These are phyloP conservation scores for Brachypteracias leptosomus DNA, from an alignment of 2,113 vertebrate species.

Conservation along the genomic window DNA sequence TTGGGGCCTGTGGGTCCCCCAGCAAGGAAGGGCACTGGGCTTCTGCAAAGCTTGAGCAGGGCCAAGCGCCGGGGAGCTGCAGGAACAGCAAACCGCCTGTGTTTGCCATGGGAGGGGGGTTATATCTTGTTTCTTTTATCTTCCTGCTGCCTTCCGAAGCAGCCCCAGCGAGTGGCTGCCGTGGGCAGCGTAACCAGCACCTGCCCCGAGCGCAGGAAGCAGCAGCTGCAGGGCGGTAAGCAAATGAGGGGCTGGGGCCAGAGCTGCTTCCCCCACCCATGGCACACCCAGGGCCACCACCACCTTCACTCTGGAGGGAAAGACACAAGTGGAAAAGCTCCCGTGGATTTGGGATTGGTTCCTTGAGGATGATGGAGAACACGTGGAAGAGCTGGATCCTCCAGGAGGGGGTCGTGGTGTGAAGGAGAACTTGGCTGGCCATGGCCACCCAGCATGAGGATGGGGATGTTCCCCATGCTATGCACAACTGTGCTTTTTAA, in stretches of 20 bases:
- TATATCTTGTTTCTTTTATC: neutral
- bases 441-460: rapidly evolving
- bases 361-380: neutral
- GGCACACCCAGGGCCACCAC: neutral
- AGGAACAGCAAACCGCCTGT: neutral
- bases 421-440: neutral
- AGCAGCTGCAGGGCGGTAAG: slow-evolving; percentile 16
- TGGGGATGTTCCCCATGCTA: neutral
- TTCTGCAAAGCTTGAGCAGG: neutral
- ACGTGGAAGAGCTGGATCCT: neutral
- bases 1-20: neutral
- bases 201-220: neutral
- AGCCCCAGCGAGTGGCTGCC: neutral
- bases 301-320: rapidly evolving
- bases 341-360: rapidly evolving
- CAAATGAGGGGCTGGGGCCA: neutral
- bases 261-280: neutral
- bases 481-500: neutral
- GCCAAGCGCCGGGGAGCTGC: rapidly evolving
- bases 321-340: neutral
- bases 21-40: neutral
- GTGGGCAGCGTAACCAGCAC: neutral
- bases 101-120: neutral
- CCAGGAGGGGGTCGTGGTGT: rapidly evolving
- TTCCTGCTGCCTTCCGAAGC: neutral